Conservation (phyloP, 2,113 vertebrate species). For the Rhizomys pruinosus region DNA sequence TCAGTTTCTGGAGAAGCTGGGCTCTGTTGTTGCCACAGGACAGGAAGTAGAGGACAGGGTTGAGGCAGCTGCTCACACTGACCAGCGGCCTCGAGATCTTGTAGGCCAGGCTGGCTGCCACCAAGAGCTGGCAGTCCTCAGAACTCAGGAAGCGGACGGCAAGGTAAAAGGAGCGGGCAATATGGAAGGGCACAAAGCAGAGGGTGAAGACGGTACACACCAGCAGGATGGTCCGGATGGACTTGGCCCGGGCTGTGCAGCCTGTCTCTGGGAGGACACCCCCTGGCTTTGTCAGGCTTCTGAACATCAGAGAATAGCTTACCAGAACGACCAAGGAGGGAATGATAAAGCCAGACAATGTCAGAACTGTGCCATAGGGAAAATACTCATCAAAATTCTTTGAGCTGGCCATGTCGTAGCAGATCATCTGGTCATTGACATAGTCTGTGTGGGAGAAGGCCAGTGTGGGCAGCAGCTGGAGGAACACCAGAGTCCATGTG, state of each 20-base stretch:
- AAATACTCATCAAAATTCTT: conserved; percentile 73
- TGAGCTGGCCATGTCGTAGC: conserved; percentile 78
- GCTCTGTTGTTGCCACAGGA: neutral
- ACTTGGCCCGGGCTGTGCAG: conserved; percentile 63
- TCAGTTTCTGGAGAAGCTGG: conserved; percentile 66
- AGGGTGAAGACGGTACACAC: conserved; percentile 77
- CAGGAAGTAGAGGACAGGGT: conserved; percentile 83
- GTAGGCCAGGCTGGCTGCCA: conserved; percentile 64
- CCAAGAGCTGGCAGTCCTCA: conserved; percentile 73
- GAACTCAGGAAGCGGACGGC: conserved; percentile 51
- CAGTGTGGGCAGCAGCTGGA: conserved; percentile 78
- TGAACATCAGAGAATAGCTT: conserved; percentile 80
- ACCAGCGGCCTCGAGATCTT: conserved; percentile 82
- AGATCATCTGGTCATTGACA: conserved; percentile 69
- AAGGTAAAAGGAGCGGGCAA: conserved; percentile 73
- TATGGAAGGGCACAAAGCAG: conserved; percentile 83
- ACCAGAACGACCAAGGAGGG: conserved; percentile 75
- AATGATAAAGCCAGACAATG: conserved; percentile 75
- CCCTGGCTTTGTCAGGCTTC: conserved; percentile 54
- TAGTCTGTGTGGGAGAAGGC: conserved; percentile 73
- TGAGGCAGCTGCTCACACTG: conserved; percentile 81
- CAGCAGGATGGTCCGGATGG: conserved; percentile 68
- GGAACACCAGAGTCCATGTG: conserved; percentile 76
- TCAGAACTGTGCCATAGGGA: conserved; percentile 75
- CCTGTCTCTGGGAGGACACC: neutral